Evolutionary conservation across 2,113 vertebrate genomes (phyloP), one percentile per base, ranked within the genome.

Genomic region (Dendropsophus ebraccatus): DNA sequence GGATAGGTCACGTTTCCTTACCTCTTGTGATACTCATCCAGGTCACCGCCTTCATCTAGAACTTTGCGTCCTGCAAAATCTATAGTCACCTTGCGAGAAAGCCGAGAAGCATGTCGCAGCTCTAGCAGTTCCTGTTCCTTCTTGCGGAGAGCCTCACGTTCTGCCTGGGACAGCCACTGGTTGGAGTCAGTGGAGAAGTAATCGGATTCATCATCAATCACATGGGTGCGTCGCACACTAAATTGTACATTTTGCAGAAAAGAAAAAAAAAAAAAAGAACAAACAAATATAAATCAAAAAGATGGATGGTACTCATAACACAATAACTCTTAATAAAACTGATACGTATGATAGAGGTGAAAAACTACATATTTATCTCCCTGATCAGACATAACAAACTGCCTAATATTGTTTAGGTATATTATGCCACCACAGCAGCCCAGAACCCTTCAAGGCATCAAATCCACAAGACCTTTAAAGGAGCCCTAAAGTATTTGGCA

Each of bases 131-230:
- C 97, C 87, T 96, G 95, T 56, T 97, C 97, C 84, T 91, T 93
- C 86, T 94, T 96, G 88, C 93, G 95, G 60, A 99, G 88, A 0
- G 92, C 91, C 30, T 97, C 96, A 2, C 97, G 92, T 78, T 99
- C 98, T 41, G 91, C 87, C 67, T 95, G 95, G 9, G 97, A 97
- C 1, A 99, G 92, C 98, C 98, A 99, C 91, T 97, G 97, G 90
- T 98, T 99, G 89, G 98, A 97, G 87, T 99, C 96, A 0, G 95
- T 92, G 25, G 97, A 95, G 89, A 99, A 99, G 91, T 99, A 99
- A 93, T 99, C 98, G 0, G 95, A 96, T 75, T 99, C 97, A 6
- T 99, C 98, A 4, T 99, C 98, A 10, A 99, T 96, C 60, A 99
- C 98, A 89, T 97, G 97, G 0, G 98, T 99, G 70, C 98, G 96